Conservation (phyloP, 2,113 vertebrate genomes). For the Clarias magur region DNA sequence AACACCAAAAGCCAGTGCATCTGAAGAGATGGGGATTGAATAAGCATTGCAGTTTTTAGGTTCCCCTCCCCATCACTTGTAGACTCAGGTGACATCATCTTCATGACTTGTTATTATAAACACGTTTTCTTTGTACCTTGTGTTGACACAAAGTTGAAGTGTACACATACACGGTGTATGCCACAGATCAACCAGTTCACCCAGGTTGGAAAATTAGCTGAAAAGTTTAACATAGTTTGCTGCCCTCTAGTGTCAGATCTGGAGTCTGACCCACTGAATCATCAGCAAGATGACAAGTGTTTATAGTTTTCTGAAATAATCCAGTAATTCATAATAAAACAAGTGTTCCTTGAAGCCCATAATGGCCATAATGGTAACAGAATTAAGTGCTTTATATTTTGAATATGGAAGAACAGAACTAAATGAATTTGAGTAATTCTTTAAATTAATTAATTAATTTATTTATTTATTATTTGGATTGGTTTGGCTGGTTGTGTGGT, state of each 20-base stretch:
- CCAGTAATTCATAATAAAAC: not conserved
- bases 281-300: not conserved
- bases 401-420: not conserved
- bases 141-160: no score
- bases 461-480: not conserved
- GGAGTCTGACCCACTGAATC: not conserved
- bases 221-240: not conserved
- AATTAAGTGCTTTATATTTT: not conserved
- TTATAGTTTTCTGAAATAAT: not conserved
- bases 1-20: no score
- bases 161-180: not conserved
- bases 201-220: not conserved
- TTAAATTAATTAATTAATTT: not conserved
- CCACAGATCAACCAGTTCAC: not conserved
- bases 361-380: not conserved
- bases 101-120: no score
- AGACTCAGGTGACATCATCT: no score
- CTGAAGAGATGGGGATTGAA: no score
- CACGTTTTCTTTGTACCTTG: no score
- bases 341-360: not conserved
- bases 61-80: no score
- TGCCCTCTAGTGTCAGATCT: conserved; percentile 9
- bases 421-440: no score
- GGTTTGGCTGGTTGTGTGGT: not conserved
- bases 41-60: no score